These are phyloP conservation scores for Antechinus flavipes DNA, from an alignment of 2,113 vertebrate genomes.

Conservation along the genomic window DNA sequence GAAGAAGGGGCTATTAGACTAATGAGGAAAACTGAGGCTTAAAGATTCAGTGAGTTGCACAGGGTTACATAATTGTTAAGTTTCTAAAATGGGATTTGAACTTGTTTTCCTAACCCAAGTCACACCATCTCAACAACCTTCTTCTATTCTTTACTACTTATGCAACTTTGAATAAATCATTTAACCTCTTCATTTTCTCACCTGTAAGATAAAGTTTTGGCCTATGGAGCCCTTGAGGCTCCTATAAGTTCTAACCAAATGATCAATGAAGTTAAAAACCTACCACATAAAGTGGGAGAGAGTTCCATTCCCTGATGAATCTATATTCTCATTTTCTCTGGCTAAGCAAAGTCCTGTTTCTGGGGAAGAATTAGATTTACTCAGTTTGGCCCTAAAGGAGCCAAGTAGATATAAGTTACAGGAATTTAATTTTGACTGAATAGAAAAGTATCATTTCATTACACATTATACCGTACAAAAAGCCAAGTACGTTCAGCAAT, in stretches of 20 bases:
- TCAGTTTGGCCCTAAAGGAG: no score
- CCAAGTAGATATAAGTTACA: no score
- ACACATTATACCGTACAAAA: no score
- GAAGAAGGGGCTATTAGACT: not conserved
- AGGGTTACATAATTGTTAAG: not conserved
- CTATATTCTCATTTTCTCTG: not conserved
- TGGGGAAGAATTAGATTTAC: no score
- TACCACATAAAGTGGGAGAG: not conserved
- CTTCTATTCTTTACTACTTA: not conserved
- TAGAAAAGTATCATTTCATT: no score
- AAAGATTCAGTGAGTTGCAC: not conserved
- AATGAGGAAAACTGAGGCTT: not conserved
- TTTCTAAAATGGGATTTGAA: not conserved
- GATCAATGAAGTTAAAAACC: not conserved
- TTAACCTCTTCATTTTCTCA: not conserved
- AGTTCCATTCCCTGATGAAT: not conserved
- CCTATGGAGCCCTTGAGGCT: not conserved
- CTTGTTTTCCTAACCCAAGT: not conserved
- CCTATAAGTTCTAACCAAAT: not conserved
- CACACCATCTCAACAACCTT: not conserved
- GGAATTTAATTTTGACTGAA: no score
- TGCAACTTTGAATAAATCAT: not conserved
- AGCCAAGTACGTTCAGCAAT: not conserved
- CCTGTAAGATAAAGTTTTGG: not conserved
- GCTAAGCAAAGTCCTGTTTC: no score